Percentiles rank a stretch among this genome's conserved stretches.
Conservation (phyloP, 1,140 invertebrate genomes). For the Leptinotarsa undecemlineata region DNA sequence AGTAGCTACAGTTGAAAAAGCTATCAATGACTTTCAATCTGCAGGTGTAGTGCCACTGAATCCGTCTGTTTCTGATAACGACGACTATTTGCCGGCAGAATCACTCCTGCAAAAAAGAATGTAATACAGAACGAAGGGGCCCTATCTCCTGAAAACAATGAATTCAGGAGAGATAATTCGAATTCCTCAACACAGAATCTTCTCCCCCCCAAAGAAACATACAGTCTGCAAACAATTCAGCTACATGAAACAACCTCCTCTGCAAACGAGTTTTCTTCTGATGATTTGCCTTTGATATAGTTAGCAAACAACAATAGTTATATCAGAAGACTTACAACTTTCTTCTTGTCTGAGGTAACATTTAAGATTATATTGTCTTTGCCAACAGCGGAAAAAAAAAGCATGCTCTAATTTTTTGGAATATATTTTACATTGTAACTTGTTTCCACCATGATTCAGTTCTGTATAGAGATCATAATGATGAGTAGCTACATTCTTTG, state of each 20-base stretch:
- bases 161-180: neutral
- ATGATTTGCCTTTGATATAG: neutral
- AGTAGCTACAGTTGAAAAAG: conserved; percentile 15
- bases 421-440: no score
- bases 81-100: neutral
- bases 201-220: no score
- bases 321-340: neutral
- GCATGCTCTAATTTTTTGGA: no score
- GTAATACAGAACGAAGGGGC: neutral
- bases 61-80: conserved; percentile 11
- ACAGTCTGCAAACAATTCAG: no score
- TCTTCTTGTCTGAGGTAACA: neutral
- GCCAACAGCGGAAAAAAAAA: neutral
- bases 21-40: conserved; percentile 16
- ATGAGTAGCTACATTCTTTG: no score
- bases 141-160: neutral
- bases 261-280: neutral
- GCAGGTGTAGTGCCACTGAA: conserved; percentile 4
- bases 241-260: neutral
- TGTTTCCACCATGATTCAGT: no score
- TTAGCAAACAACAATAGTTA: neutral
- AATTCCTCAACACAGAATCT: neutral
- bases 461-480: no score
- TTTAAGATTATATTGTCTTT: neutral
- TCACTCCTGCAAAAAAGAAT: conserved; percentile 5